Evolutionary conservation across 1,140 invertebrate species (phyloP).

Genomic region (Trichonephila clavipes): DNA sequence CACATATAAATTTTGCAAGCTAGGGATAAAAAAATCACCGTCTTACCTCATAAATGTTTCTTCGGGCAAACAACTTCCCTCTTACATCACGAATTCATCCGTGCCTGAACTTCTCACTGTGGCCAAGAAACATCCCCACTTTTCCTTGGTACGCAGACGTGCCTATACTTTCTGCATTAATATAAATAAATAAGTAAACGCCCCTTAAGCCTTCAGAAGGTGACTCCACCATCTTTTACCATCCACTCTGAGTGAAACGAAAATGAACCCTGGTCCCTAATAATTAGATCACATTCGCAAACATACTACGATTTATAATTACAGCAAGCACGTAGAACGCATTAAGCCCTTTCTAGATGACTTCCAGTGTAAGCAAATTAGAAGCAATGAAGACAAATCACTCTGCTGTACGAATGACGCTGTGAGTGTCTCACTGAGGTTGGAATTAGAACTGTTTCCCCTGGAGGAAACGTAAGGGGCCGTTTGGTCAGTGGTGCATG

Average conservation of each 20-base stretch:
- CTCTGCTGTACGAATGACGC: conserved; percentile 20
- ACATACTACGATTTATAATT: conserved; percentile 67
- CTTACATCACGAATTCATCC: neutral
- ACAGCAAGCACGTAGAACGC: conserved; percentile 41
- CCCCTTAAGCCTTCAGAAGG: neutral
- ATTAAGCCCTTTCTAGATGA: conserved; percentile 34
- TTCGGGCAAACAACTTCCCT: neutral
- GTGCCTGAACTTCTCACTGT: neutral
- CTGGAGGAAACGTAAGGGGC: neutral
- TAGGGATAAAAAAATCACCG: neutral
- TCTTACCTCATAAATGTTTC: neutral
- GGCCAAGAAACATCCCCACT: neutral
- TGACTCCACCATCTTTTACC: neutral
- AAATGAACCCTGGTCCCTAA: conserved; percentile 41
- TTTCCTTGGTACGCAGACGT: neutral
- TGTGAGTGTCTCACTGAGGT: neutral
- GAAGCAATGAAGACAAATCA: conserved; percentile 68
- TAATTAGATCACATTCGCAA: conserved; percentile 64
- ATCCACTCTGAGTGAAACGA: neutral
- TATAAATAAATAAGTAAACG: conserved; percentile 21
- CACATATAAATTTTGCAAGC: neutral
- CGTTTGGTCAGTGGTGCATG: conserved; percentile 8
- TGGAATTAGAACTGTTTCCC: neutral
- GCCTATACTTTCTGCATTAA: neutral
- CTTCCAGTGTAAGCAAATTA: conserved; percentile 63